These are phyloP conservation scores for Fistularia commersonii DNA, from an alignment of 2,797 vertebrate genomes.

Conservation along the genomic window DNA sequence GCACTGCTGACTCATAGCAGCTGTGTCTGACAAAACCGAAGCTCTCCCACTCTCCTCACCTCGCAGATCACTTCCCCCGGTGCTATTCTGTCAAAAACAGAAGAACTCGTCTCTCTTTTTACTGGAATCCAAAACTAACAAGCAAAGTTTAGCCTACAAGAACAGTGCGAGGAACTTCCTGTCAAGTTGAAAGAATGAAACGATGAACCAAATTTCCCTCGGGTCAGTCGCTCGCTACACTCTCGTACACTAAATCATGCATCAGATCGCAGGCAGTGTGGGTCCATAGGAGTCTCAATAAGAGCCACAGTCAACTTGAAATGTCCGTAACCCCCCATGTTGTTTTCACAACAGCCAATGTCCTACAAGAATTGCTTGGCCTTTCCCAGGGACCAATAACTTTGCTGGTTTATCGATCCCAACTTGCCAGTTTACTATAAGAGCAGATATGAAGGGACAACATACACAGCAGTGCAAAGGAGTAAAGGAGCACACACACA, in stretches of 20 bases:
- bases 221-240: slow-evolving; percentile 36
- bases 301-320: slow-evolving; percentile 35
- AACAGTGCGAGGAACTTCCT: slow-evolving; percentile 43
- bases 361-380: slow-evolving; percentile 35
- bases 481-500: too few species aligned
- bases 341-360: slow-evolving; percentile 38
- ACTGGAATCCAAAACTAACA: slow-evolving; percentile 62
- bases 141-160: slow-evolving; percentile 61
- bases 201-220: slow-evolving; percentile 52
- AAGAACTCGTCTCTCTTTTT: slow-evolving; percentile 56
- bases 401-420: slow-evolving; percentile 51
- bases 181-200: slow-evolving; percentile 61
- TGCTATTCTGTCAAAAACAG: slow-evolving; percentile 63
- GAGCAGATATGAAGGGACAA: slow-evolving; percentile 18
- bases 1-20: slow-evolving; percentile 22
- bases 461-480: slow-evolving; percentile 9
- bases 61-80: slow-evolving; percentile 46
- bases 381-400: slow-evolving; percentile 43
- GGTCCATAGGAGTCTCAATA: slow-evolving; percentile 35
- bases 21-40: slow-evolving; percentile 44
- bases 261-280: slow-evolving; percentile 44
- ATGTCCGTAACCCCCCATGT: slow-evolving; percentile 37
- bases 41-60: slow-evolving; percentile 44
- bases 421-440: slow-evolving; percentile 41
- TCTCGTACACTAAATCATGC: slow-evolving; percentile 49